A percentile compares a stretch with the other conserved stretches of the same genome.
These are phyloP conservation scores for Epizoanthus scotinus DNA, from an alignment of 92 coral and sea anemone species.

Conservation along the genomic window DNA sequence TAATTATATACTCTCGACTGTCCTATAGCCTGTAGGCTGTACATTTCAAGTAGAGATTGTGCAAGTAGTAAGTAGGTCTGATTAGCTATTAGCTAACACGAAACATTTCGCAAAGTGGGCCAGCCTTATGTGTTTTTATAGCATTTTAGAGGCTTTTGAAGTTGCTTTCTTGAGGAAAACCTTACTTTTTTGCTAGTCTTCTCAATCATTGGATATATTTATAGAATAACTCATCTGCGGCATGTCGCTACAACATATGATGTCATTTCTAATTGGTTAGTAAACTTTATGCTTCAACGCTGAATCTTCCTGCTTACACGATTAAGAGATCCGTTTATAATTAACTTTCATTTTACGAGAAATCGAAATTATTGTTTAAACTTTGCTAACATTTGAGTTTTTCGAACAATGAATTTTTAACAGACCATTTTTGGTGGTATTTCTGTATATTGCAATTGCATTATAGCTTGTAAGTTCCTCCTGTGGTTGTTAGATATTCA, in stretches of 20 bases:
- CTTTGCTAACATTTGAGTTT: not conserved
- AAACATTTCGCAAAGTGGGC: not conserved
- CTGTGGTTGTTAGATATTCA: not conserved
- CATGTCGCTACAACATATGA: not conserved
- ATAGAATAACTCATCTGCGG: not conserved
- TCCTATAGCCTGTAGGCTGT: not conserved
- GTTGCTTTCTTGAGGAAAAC: constrained; percentile 10
- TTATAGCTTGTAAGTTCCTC: not conserved
- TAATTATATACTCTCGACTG: too few species aligned
- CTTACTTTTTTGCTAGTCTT: not conserved
- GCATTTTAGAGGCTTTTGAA: not conserved
- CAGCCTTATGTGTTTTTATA: not conserved
- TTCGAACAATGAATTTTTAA: not conserved
- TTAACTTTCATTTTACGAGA: not conserved
- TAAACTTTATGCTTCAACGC: constrained; percentile 37
- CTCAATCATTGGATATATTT: not conserved
- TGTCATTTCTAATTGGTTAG: too few species aligned
- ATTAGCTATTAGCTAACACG: constrained; percentile 7
- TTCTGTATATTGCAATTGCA: constrained; percentile 1
- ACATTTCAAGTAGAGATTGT: not conserved
- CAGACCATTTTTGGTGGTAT: not conserved
- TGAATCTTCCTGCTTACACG: constrained; percentile 43
- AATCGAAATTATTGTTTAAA: not conserved
- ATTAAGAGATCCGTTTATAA: constrained; percentile 25
- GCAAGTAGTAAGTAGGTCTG: constrained; percentile 15